A percentile compares a stretch with the other conserved stretches of the same genome.
Evolutionary conservation across 2,888 invertebrate species (phyloP).

Genomic region (Orthosia cruda): DNA sequence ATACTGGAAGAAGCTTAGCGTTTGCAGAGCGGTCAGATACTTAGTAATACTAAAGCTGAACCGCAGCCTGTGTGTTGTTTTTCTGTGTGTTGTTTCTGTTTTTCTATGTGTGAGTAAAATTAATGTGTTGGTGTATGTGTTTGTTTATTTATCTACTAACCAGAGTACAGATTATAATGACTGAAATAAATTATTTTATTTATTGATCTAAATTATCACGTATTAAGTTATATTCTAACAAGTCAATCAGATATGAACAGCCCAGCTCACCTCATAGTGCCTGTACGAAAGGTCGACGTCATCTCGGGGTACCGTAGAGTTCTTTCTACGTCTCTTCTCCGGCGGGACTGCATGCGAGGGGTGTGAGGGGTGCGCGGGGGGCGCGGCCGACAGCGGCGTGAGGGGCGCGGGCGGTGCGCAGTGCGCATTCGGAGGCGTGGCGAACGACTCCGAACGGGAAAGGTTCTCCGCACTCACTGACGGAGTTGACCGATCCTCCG

Average conservation of each 20-base stretch:
- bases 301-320: conserved; percentile 85
- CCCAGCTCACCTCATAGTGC: conserved; percentile 85
- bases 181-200: no score
- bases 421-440: conserved; percentile 86
- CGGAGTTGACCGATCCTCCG: conserved; percentile 89
- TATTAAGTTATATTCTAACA: background rate
- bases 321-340: conserved; percentile 89
- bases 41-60: no score
- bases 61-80: no score
- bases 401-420: conserved; percentile 82
- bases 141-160: no score
- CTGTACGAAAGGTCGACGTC: conserved; percentile 85
- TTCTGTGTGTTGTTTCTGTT: no score
- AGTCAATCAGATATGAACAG: background rate
- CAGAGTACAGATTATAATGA: no score
- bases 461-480: conserved; percentile 89
- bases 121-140: no score
- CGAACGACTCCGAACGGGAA: conserved; percentile 86
- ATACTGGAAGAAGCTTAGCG: background rate
- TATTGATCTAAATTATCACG: no score
- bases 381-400: conserved; percentile 79
- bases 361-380: conserved; percentile 71
- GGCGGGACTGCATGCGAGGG: conserved; percentile 75
- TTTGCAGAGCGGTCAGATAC: no score
- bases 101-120: no score